Evolutionary conservation across 1,140 invertebrate genomes (phyloP).

Genomic region (Camponotus pennsylvanicus): DNA sequence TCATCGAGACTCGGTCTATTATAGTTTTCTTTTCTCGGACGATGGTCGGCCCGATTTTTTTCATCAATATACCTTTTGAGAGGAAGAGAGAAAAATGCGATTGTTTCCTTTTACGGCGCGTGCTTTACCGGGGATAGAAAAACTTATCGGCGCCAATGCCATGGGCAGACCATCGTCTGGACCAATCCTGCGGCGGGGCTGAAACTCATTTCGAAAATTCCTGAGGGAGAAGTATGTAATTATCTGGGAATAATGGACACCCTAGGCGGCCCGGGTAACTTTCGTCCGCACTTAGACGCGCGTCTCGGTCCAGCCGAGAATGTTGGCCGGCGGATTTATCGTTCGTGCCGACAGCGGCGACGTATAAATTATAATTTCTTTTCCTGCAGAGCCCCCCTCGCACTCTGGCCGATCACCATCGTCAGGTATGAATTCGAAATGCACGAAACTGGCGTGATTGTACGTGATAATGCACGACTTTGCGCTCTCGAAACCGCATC

Average conservation of each 20-base stretch:
- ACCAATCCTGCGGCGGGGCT: conserved; percentile 46
- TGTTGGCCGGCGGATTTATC: conserved; percentile 67
- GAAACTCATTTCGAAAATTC: conserved; percentile 80
- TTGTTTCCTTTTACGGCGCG: not conserved
- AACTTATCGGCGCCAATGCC: conserved; percentile 32
- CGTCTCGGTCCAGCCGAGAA: not conserved
- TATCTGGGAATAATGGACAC: conserved; percentile 79
- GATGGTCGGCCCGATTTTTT: conserved; percentile 13
- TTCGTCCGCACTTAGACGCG: conserved; percentile 56
- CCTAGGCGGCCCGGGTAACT: conserved; percentile 73
- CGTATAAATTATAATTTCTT: conserved; percentile 69
- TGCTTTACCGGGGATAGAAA: conserved; percentile 11
- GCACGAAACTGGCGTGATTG: not conserved
- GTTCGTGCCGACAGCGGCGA: conserved; percentile 59
- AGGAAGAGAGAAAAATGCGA: not conserved
- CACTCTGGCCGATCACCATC: not conserved
- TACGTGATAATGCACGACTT: not conserved
- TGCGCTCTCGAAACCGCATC: not conserved
- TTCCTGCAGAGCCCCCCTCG: conserved; percentile 8
- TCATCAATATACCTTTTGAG: not conserved
- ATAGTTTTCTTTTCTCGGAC: conserved; percentile 28
- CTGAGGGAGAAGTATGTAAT: conserved; percentile 77
- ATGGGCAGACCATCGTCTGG: not conserved
- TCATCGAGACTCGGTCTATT: conserved; percentile 4
- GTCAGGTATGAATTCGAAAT: not conserved